Evolutionary conservation across 1,140 invertebrate genomes (phyloP).

Genomic region (Campodea augens): DNA sequence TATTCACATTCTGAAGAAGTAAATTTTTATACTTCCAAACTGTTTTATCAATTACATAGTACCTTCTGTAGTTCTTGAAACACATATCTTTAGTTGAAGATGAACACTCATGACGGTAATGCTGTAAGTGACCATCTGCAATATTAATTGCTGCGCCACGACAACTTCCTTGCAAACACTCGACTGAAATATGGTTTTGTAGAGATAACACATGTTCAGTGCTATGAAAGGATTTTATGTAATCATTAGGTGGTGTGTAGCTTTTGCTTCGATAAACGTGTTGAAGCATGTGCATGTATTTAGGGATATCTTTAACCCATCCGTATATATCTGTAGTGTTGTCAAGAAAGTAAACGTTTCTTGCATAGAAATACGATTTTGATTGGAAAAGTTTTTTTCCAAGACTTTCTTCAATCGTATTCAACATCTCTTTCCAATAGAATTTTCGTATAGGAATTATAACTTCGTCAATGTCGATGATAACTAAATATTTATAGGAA

Average conservation of each 20-base stretch:
- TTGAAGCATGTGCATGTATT: constrained; percentile 17
- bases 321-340: constrained; percentile 16
- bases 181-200: constrained; percentile 26
- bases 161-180: constrained; percentile 22
- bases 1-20: too few species aligned
- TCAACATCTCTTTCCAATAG: constrained; percentile 26
- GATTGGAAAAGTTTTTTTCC: constrained; percentile 21
- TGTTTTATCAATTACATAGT: constrained; percentile 20
- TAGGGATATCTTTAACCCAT: constrained; percentile 9
- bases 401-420: constrained; percentile 16
- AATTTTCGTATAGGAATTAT: constrained; percentile 27
- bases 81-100: constrained; percentile 21
- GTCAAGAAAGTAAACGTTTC: constrained; percentile 42
- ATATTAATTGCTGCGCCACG: constrained; percentile 22
- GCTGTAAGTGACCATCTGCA: constrained; percentile 29
- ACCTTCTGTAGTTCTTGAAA: constrained; percentile 19
- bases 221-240: constrained; percentile 25
- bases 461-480: constrained; percentile 33
- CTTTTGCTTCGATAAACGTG: constrained; percentile 22
- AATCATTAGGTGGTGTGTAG: constrained; percentile 21
- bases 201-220: constrained; percentile 23
- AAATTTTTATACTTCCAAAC: constrained; percentile 24
- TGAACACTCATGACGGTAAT: constrained; percentile 29
- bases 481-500: constrained; percentile 27
- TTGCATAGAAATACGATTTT: constrained; percentile 38